A percentile compares a stretch with the other conserved stretches of the same genome.
Evolutionary conservation across 2,888 invertebrate genomes (phyloP).

Genomic region (Glaucopsyche alexis): DNA sequence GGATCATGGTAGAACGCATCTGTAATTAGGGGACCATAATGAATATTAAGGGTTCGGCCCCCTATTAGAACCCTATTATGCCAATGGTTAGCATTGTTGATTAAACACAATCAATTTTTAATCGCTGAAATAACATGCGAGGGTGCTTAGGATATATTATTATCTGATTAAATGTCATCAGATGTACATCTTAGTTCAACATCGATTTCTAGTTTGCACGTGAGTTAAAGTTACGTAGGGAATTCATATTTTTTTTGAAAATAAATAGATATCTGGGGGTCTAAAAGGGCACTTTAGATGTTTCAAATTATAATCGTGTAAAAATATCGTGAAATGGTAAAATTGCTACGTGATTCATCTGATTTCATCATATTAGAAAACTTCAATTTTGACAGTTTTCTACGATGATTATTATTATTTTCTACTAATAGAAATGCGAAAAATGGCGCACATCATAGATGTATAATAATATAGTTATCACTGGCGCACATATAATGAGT

Average conservation of each 20-base stretch:
- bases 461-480: no score
- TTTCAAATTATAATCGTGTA: no score
- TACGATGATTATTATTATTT: no score
- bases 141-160: constrained; percentile 33
- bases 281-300: background rate
- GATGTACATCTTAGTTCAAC: constrained; percentile 21
- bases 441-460: no score
- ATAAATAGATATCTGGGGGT: background rate
- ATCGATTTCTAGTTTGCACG: background rate
- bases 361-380: no score
- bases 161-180: constrained; percentile 27
- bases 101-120: constrained; percentile 63
- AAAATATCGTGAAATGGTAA: no score
- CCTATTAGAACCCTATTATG: constrained; percentile 46
- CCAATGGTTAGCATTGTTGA: constrained; percentile 56
- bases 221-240: constrained; percentile 14
- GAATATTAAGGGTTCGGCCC: constrained; percentile 73
- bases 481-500: no score
- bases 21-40: constrained; percentile 75
- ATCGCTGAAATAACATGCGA: constrained; percentile 48
- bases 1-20: constrained; percentile 56
- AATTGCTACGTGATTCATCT: no score
- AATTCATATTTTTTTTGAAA: background rate
- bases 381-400: no score
- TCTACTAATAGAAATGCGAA: no score